Evolutionary conservation across 2,888 invertebrate genomes (phyloP).

Genomic region (Beris morrisii): DNA sequence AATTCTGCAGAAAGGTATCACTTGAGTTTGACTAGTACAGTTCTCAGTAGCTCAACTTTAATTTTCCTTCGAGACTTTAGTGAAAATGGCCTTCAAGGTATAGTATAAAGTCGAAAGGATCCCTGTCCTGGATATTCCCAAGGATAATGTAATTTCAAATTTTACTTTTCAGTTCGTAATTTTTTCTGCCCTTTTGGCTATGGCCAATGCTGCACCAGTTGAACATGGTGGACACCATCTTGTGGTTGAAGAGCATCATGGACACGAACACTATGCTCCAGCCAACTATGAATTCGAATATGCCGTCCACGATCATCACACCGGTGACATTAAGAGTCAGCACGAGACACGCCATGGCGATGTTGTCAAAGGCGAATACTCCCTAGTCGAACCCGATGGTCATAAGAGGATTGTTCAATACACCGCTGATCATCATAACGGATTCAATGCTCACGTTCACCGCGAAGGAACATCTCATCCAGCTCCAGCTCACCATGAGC

Average conservation of each 20-base stretch:
- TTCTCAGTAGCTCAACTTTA: background rate
- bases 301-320: slow-evolving; percentile 53
- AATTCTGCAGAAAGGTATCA: slow-evolving; percentile 11
- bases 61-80: background rate
- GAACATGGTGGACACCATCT: background rate
- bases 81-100: slow-evolving; percentile 26
- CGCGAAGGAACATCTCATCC: slow-evolving; percentile 36
- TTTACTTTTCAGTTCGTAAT: slow-evolving; percentile 2
- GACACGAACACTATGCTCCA: slow-evolving; percentile 43
- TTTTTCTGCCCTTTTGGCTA: background rate
- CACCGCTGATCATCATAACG: slow-evolving; percentile 51
- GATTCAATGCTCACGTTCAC: slow-evolving; percentile 54
- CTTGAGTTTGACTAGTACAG: background rate
- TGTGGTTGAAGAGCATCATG: background rate
- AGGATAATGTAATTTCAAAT: background rate
- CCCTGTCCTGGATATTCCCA: background rate
- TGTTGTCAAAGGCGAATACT: slow-evolving; percentile 54
- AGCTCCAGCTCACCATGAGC: slow-evolving; percentile 14
- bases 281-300: slow-evolving; percentile 55
- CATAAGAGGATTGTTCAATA: slow-evolving; percentile 54
- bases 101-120: background rate
- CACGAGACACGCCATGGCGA: slow-evolving; percentile 54
- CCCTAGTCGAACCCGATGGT: slow-evolving; percentile 54
- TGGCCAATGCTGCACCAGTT: slow-evolving; percentile 2
- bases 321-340: slow-evolving; percentile 56